These are phyloP conservation scores for Andrena minutula DNA, from an alignment of 2,888 invertebrate species.

Conservation along the genomic window DNA sequence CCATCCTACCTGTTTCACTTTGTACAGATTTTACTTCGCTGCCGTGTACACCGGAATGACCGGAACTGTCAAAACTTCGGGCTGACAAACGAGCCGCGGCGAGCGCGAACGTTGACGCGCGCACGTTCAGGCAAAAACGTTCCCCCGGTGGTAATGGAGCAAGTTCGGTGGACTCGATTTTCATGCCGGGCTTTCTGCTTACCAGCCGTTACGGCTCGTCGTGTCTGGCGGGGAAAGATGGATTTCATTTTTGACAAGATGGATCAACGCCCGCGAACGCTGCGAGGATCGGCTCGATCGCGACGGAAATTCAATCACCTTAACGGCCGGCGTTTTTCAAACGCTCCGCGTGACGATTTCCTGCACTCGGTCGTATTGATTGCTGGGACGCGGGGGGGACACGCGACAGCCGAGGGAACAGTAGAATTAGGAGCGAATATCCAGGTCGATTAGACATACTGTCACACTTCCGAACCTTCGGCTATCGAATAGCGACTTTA, in stretches of 20 bases:
- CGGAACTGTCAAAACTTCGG: constrained; percentile 37
- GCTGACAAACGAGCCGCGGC: constrained; percentile 48
- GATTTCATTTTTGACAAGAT: constrained; percentile 38
- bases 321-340: constrained; percentile 30
- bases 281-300: not conserved
- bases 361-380: constrained; percentile 6
- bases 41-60: constrained; percentile 18
- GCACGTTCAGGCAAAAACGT: constrained; percentile 29
- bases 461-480: too few species aligned
- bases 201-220: not conserved
- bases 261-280: constrained; percentile 12
- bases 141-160: constrained; percentile 50
- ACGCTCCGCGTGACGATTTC: not conserved
- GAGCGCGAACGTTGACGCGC: constrained; percentile 17
- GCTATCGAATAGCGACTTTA: too few species aligned
- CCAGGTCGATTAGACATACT: too few species aligned
- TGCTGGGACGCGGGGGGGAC: too few species aligned
- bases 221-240: constrained; percentile 24
- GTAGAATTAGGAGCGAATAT: too few species aligned
- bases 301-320: constrained; percentile 17
- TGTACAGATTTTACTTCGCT: constrained; percentile 16
- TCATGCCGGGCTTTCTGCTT: constrained; percentile 13
- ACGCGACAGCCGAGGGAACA: too few species aligned
- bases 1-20: not conserved
- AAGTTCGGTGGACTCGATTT: constrained; percentile 28